Evolutionary conservation across 2,888 invertebrate genomes (phyloP).

Genomic region (Orchestes rusci): DNA sequence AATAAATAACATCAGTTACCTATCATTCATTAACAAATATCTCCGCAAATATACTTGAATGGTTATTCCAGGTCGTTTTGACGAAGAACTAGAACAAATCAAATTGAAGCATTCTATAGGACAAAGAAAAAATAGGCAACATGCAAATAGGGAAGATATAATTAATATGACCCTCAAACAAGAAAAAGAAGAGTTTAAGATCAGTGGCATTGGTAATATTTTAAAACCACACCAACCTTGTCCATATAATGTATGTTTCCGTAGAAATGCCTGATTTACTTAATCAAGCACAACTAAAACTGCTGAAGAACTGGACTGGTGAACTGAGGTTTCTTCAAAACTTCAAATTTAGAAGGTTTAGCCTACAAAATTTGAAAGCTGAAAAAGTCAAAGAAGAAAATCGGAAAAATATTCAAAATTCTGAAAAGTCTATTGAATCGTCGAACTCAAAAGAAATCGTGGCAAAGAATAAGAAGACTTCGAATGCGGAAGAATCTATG

Average conservation of each 20-base stretch:
- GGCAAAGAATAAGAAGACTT: too few species aligned
- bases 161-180: slow-evolving; percentile 68
- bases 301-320: slow-evolving; percentile 60
- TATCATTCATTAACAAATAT: background rate
- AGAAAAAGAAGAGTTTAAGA: slow-evolving; percentile 67
- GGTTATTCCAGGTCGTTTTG: slow-evolving; percentile 27
- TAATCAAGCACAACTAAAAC: slow-evolving; percentile 51
- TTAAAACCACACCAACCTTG: background rate
- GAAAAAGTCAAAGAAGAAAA: slow-evolving; percentile 12
- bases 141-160: slow-evolving; percentile 71
- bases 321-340: slow-evolving; percentile 59
- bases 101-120: slow-evolving; percentile 70
- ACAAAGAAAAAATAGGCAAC: slow-evolving; percentile 66
- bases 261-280: slow-evolving; percentile 66
- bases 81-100: slow-evolving; percentile 43
- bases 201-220: slow-evolving; percentile 60
- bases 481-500: too few species aligned
- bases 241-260: slow-evolving; percentile 23
- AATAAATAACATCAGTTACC: too few species aligned
- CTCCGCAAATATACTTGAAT: background rate
- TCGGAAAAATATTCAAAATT: background rate
- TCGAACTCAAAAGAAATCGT: too few species aligned
- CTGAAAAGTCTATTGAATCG: too few species aligned
- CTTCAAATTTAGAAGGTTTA: slow-evolving; percentile 57
- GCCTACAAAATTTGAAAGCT: slow-evolving; percentile 38